Conservation (phyloP, 2,888 invertebrate species). For the Nephrotoma appendiculata region DNA sequence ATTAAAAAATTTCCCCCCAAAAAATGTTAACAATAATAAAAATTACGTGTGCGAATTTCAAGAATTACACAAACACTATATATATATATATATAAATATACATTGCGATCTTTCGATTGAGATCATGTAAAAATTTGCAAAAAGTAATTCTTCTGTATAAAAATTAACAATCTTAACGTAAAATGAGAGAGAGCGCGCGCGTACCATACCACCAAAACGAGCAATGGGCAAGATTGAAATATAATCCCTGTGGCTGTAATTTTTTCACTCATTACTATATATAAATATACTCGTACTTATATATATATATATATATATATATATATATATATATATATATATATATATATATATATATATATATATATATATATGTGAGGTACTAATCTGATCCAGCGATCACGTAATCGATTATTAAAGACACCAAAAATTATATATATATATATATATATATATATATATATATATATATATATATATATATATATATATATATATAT, state of each 20-base stretch:
- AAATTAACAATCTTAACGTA: background rate
- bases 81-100: background rate
- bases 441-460: too few relatives aligned
- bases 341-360: too few relatives aligned
- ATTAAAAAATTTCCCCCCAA: too few relatives aligned
- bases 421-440: background rate
- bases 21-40: background rate
- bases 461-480: too few relatives aligned
- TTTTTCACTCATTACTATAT: background rate
- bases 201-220: background rate
- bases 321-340: too few relatives aligned
- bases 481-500: too few relatives aligned
- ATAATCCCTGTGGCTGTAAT: background rate
- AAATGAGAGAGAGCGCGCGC: background rate
- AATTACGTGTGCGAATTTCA: background rate
- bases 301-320: too few relatives aligned
- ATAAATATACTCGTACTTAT: background rate
- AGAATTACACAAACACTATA: background rate
- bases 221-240: background rate
- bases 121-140: background rate
- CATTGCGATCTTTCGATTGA: background rate
- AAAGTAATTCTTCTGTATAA: background rate
- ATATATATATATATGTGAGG: background rate
- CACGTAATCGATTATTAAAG: background rate
- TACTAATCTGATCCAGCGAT: conserved; percentile 1